Evolutionary conservation across 2,888 invertebrate genomes (phyloP).

Genomic region (Beris chalybata): DNA sequence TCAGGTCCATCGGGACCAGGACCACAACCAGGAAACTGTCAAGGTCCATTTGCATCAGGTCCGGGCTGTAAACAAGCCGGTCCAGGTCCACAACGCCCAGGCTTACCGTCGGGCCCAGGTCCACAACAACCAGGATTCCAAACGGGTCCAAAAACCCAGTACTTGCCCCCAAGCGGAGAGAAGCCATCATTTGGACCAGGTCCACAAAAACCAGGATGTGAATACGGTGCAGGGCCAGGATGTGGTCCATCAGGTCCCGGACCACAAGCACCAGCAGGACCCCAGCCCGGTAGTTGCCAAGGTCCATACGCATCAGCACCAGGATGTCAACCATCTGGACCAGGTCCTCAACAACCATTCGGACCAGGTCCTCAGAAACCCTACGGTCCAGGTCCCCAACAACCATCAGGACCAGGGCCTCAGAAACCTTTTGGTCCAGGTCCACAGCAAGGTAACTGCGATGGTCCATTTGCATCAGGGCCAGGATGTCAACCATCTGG

Average conservation of each 20-base stretch:
- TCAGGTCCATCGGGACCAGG: background rate
- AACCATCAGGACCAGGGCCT: background rate
- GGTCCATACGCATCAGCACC: background rate
- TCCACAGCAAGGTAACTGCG: background rate
- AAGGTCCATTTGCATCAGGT: slow-evolving; percentile 8
- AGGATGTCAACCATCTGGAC: background rate
- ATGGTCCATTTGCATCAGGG: slow-evolving; percentile 3
- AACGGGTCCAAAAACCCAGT: background rate
- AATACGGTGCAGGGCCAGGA: background rate
- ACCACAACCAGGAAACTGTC: slow-evolving; percentile 1
- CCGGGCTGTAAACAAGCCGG: background rate
- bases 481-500: background rate
- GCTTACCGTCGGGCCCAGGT: background rate
- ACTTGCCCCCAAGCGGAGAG: background rate
- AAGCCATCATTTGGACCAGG: background rate
- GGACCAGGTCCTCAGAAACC: background rate
- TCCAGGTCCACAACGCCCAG: background rate
- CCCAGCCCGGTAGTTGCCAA: background rate
- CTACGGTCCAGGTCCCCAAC: background rate
- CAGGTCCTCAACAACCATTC: background rate
- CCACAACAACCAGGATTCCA: background rate
- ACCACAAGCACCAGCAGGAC: background rate
- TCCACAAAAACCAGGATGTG: background rate
- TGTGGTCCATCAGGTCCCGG: background rate
- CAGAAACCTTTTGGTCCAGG: slow-evolving; percentile 1